Evolutionary conservation across 2,113 vertebrate species (phyloP), one percentile per base, ranked within the genome.

Genomic region (Monopterus albus): DNA sequence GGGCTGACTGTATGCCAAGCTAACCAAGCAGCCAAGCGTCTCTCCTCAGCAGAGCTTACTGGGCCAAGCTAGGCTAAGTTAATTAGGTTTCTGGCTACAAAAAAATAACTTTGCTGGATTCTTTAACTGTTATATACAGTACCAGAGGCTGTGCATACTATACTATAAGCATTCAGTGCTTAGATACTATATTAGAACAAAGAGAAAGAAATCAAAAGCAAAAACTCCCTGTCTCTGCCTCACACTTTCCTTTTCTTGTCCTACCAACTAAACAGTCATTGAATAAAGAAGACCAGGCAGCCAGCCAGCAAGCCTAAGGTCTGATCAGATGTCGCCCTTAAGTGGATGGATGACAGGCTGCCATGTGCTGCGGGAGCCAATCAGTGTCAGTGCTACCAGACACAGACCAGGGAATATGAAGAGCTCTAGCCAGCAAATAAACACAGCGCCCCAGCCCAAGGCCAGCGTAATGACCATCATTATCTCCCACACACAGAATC

Each of bases 401-500:
- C 72, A 79, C 86, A 79, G 79, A 84, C 72, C 87, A 88, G 82
- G 79, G 86, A 77, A 89, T 81, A 53, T 71, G 57, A n/a, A n/a
- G 60, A 84, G 79, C 21, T 67, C 47, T 26, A 78, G 86, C 85
- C 88, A 87, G 78, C 76, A 89, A 89, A 91, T 85, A 89, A 92
- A 92, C 91, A 89, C 79, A 47, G 65, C 78, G 67, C 72, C 72
- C 55, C 50, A 78, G 74, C 85, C 60, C 84, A 82, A 88, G 84
- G 88, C 74, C 85, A 59, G 66, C 61, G 13, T 89, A 89, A 92
- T 86, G 82, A 78, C 87, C 90, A 73, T 88, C 84, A 89, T 89
- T 91, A 62, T 72, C 80, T 66, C 82, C 82, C 82, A 78, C 87
- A 61, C 78, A 47, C 72, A 66, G 47, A 78, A 76, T 68, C 73